These are phyloP conservation scores for Bombus fervidus DNA, from an alignment of 1,140 invertebrate genomes.

Conservation along the genomic window DNA sequence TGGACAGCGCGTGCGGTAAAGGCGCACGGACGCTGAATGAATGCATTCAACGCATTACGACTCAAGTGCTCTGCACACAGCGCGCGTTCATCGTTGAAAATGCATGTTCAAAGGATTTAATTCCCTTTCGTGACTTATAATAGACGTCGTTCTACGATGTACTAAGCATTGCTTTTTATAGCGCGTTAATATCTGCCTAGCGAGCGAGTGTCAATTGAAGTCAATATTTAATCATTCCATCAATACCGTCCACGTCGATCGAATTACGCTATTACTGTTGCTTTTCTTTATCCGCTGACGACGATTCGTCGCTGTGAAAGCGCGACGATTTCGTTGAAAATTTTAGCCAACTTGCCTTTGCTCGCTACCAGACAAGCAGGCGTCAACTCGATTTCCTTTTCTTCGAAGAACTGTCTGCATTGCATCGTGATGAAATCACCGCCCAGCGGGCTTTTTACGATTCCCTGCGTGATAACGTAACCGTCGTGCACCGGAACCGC, in stretches of 20 bases:
- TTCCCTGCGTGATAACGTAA: conserved; percentile 95
- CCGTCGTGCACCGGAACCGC: conserved; percentile 96
- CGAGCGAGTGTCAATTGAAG: conserved; percentile 6
- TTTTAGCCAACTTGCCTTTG: conserved; percentile 83
- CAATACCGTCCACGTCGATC: not conserved
- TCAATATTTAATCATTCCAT: not conserved
- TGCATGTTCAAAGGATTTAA: conserved; percentile 26
- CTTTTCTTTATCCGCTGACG: not conserved
- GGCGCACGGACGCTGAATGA: conserved; percentile 7
- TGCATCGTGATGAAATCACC: conserved; percentile 96
- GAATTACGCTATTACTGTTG: not conserved
- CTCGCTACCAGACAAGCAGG: conserved; percentile 91
- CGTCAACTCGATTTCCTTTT: conserved; percentile 92
- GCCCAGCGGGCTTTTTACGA: conserved; percentile 94
- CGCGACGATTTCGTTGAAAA: too few species aligned
- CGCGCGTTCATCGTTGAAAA: conserved; percentile 42
- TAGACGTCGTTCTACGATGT: not conserved
- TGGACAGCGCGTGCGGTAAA: conserved; percentile 17
- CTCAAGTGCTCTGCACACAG: conserved; percentile 45
- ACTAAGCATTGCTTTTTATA: conserved; percentile 6
- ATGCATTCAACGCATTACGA: conserved; percentile 31
- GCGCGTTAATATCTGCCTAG: not conserved
- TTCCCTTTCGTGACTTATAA: conserved; percentile 15
- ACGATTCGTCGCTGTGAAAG: too few species aligned
- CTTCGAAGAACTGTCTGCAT: conserved; percentile 90